Evolutionary conservation across 1,140 invertebrate species (phyloP).

Genomic region (Zaprionus gabonicus): DNA sequence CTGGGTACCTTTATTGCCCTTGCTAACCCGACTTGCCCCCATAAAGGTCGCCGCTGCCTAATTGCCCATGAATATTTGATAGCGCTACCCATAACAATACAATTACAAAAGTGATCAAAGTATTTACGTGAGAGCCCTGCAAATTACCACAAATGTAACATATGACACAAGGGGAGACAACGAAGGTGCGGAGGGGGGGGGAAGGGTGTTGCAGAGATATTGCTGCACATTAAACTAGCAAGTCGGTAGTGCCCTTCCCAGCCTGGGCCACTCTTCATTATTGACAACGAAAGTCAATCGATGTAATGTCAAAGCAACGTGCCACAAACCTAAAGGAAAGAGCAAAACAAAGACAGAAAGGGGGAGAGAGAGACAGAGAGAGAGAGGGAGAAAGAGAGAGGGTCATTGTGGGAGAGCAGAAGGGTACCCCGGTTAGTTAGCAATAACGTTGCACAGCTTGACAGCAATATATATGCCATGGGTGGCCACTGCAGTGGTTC

Average conservation of each 20-base stretch:
- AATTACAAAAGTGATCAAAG: conserved; percentile 51
- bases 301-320: conserved; percentile 46
- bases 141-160: conserved; percentile 25
- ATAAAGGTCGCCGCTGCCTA: background rate
- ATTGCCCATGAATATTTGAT: conserved; percentile 50
- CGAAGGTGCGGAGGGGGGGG: background rate
- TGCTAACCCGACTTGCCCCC: background rate
- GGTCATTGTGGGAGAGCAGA: background rate
- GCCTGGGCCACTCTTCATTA: background rate
- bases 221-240: conserved; percentile 21
- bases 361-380: background rate
- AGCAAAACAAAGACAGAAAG: background rate
- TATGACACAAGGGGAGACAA: background rate
- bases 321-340: conserved; percentile 15
- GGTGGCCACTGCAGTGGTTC: conserved; percentile 22
- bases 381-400: background rate
- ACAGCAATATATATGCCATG: conserved; percentile 24
- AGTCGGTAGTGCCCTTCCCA: background rate
- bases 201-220: background rate
- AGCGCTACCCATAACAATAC: conserved; percentile 39
- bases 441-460: conserved; percentile 38
- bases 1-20: background rate
- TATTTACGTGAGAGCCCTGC: conserved; percentile 36
- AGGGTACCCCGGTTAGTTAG: background rate
- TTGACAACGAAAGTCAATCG: conserved; percentile 44